A percentile compares a stretch with the other conserved stretches of the same genome.
These are phyloP conservation scores for Oceanodroma leucorhoa DNA, from an alignment of 2,797 vertebrate genomes.

Conservation along the genomic window DNA sequence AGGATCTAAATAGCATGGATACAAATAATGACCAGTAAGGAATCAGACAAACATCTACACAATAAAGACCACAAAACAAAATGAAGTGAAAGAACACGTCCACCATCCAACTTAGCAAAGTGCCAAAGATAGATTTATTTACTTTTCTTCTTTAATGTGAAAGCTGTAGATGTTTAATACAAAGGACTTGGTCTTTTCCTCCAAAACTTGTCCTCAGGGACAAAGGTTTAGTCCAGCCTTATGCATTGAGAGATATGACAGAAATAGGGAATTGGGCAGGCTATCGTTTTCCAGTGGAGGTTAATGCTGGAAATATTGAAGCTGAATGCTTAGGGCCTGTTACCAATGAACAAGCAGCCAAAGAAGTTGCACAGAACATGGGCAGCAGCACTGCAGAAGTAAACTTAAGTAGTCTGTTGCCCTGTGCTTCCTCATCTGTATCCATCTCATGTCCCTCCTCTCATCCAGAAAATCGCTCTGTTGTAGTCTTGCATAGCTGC, in stretches of 20 bases:
- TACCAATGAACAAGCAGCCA: not conserved
- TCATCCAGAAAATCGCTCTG: rapidly evolving
- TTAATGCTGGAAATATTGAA: not conserved
- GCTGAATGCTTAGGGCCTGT: not conserved
- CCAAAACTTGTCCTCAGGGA: not conserved
- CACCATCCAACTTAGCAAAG: not conserved
- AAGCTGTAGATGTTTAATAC: not conserved
- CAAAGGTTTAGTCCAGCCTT: not conserved
- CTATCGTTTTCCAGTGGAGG: not conserved
- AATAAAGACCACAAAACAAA: not conserved
- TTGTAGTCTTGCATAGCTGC: not conserved
- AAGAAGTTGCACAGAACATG: not conserved
- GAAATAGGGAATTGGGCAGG: not conserved
- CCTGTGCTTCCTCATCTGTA: not conserved
- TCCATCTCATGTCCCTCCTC: not conserved
- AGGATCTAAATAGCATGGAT: not conserved
- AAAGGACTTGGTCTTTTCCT: not conserved
- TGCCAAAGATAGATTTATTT: not conserved
- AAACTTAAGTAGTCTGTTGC: not conserved
- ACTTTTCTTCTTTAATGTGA: not conserved
- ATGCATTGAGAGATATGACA: not conserved
- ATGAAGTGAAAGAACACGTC: not conserved
- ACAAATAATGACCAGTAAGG: not conserved
- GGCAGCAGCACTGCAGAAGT: not conserved
- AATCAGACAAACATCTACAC: not conserved